phyloP scores from a whole-genome alignment of 2,888 invertebrate species.

The Diarsia rubi region DNA sequence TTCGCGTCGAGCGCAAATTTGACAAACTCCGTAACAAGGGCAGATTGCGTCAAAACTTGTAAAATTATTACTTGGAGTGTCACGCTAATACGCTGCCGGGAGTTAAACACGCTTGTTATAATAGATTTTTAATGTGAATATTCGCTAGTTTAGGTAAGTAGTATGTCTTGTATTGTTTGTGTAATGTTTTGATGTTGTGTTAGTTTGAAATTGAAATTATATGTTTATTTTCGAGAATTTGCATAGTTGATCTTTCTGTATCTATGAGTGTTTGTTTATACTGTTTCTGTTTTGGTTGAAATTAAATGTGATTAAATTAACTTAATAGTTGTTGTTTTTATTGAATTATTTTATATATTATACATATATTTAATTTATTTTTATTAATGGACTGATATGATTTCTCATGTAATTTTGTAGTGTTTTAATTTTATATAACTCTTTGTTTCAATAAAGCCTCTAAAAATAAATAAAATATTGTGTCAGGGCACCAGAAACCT shows the following conservation, averaged over 20 bases:
- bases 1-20: constrained; percentile 59
- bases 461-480: too few species aligned
- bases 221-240: neutral
- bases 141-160: constrained; percentile 28
- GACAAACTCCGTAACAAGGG: constrained; percentile 60
- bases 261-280: neutral
- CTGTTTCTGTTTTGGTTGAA: neutral
- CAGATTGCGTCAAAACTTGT: constrained; percentile 62
- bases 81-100: constrained; percentile 39
- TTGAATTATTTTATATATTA: too few species aligned
- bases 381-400: too few species aligned
- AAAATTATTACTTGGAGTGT: constrained; percentile 57
- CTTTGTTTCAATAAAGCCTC: too few species aligned
- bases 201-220: neutral
- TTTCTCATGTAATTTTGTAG: too few species aligned
- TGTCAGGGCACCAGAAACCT: neutral
- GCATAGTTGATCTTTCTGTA: neutral
- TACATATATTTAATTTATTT: too few species aligned
- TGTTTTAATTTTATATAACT: too few species aligned
- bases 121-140: constrained; percentile 34
- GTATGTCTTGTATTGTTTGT: neutral
- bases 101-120: constrained; percentile 34
- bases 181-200: neutral
- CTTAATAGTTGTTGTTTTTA: too few species aligned
- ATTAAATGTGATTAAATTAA: neutral